phyloP scores from a whole-genome alignment of 2,888 invertebrate species.

The Heteromurus nitidus region DNA sequence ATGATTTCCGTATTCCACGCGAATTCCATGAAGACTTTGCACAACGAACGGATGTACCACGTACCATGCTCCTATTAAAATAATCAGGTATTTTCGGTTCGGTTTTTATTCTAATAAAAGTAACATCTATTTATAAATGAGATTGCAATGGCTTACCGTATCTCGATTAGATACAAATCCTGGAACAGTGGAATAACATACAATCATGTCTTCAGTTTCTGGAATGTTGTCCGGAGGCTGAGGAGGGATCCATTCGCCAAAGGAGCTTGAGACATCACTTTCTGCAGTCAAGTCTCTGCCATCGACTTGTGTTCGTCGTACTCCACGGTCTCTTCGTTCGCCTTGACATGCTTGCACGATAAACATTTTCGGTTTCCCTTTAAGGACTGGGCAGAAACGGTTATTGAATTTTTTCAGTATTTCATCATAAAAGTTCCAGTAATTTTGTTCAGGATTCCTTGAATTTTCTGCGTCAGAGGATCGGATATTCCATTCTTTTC shows the following conservation, averaged over 20 bases:
- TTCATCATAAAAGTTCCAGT: constrained; percentile 66
- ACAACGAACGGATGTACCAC: constrained; percentile 65
- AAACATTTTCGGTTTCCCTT: constrained; percentile 71
- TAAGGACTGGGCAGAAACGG: constrained; percentile 59
- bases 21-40: constrained; percentile 63
- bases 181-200: constrained; percentile 70
- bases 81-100: too few relatives aligned
- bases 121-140: too few relatives aligned
- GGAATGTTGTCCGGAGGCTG: constrained; percentile 45
- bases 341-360: constrained; percentile 71
- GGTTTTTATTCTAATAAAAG: too few relatives aligned
- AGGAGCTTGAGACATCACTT: not conserved
- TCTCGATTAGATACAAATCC: constrained; percentile 72
- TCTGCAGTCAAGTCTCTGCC: constrained; percentile 27
- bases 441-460: constrained; percentile 14
- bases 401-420: constrained; percentile 69
- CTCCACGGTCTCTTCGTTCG: constrained; percentile 58
- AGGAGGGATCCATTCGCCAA: constrained; percentile 9
- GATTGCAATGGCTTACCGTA: too few relatives aligned
- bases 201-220: constrained; percentile 67
- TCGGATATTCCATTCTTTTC: constrained; percentile 61
- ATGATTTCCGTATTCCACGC: constrained; percentile 67
- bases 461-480: constrained; percentile 63
- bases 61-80: constrained; percentile 68
- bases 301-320: constrained; percentile 50